Conservation (phyloP, 2,113 vertebrate genomes). For the Eubucco bourcierii region DNA sequence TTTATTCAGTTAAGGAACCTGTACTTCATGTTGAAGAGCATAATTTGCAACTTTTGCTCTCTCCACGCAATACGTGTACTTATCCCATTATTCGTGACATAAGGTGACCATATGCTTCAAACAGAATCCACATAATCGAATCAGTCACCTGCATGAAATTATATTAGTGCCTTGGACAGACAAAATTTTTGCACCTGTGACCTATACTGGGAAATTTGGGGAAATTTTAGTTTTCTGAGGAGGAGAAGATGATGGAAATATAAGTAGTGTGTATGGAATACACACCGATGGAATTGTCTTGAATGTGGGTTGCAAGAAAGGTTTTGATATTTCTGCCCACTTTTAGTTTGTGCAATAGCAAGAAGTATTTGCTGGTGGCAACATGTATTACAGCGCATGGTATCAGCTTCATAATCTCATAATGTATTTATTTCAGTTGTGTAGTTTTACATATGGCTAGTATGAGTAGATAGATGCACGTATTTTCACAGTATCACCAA, state of each 20-base stretch:
- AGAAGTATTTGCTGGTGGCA: neutral
- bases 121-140: neutral
- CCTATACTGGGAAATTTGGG: neutral
- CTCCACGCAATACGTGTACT: fast-evolving
- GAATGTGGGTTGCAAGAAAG: neutral
- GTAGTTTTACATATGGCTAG: neutral
- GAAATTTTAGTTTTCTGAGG: neutral
- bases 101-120: neutral
- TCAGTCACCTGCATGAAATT: neutral
- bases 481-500: too few species aligned
- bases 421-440: neutral
- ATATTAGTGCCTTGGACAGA: neutral
- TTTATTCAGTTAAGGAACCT: neutral
- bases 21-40: neutral
- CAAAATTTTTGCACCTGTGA: neutral
- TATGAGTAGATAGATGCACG: neutral
- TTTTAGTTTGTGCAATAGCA: neutral
- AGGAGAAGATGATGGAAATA: neutral
- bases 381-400: neutral
- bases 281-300: neutral
- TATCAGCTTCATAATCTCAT: neutral
- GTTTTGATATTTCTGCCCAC: neutral
- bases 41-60: neutral
- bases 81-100: neutral
- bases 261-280: neutral